phyloP scores from a whole-genome alignment of 2,113 vertebrate species.

The Tinamus guttatus region DNA sequence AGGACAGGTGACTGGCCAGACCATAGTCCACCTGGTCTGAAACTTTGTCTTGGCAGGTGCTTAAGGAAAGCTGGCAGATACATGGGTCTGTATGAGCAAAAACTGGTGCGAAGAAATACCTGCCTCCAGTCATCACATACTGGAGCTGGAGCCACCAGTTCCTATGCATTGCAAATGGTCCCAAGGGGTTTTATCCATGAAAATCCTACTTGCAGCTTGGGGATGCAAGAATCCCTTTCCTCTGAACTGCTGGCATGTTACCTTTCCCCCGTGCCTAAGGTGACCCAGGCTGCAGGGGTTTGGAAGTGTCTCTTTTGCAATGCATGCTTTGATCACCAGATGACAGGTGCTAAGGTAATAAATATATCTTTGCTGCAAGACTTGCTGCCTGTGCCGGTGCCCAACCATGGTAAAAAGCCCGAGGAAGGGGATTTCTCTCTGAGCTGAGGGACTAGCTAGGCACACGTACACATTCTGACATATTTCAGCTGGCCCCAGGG shows the following conservation, averaged over 20 bases:
- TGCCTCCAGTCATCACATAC: rapidly evolving
- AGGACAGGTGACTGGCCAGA: rapidly evolving
- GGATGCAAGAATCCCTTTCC: background rate
- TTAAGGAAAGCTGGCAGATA: background rate
- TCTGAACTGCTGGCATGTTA: background rate
- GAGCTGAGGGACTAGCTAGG: background rate
- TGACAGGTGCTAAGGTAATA: background rate
- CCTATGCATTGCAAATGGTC: background rate
- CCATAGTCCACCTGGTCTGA: background rate
- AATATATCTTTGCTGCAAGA: background rate
- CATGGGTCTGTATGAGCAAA: background rate
- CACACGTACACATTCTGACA: background rate
- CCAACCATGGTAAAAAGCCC: background rate
- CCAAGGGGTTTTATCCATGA: rapidly evolving
- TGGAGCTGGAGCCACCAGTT: background rate
- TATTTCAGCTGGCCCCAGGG: background rate
- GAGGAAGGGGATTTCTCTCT: background rate
- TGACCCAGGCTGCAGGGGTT: background rate
- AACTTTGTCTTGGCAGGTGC: background rate
- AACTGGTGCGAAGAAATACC: background rate
- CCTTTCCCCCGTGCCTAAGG: background rate
- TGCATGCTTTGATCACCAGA: rapidly evolving
- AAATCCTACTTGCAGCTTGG: background rate
- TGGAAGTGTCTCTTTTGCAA: background rate
- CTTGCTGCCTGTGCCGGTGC: background rate